These are phyloP conservation scores for Tipula confusa DNA, from an alignment of 2,888 invertebrate genomes.

Conservation along the genomic window DNA sequence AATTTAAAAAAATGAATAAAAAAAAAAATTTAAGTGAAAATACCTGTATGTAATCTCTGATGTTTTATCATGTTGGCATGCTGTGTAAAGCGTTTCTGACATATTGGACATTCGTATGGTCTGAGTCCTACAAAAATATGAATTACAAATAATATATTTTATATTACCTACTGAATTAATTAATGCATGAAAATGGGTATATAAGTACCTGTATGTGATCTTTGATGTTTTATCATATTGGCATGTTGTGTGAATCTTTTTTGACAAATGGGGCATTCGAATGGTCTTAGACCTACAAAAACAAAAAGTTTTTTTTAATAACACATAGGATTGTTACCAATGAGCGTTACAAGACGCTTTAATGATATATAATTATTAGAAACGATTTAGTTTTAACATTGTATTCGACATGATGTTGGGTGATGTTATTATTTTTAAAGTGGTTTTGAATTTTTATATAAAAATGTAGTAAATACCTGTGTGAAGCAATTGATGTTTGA, in stretches of 20 bases:
- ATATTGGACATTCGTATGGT: conserved; percentile 35
- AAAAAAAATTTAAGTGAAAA: neutral
- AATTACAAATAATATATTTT: conserved; percentile 3
- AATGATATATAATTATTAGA: neutral
- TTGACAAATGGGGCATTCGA: conserved; percentile 34
- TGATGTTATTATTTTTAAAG: neutral
- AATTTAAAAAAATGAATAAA: too few species aligned
- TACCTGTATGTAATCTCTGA: conserved; percentile 35
- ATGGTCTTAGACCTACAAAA: conserved; percentile 34
- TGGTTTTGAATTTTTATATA: neutral
- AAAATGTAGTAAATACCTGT: conserved; percentile 33
- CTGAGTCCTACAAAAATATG: conserved; percentile 33
- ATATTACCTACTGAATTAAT: neutral
- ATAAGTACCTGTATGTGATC: conserved; percentile 33
- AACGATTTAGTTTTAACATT: conserved; percentile 25
- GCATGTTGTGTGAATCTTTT: conserved; percentile 35
- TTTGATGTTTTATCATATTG: conserved; percentile 36
- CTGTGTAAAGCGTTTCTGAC: conserved; percentile 35
- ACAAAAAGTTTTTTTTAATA: neutral
- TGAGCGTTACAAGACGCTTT: neutral
- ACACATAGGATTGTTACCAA: neutral
- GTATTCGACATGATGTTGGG: conserved; percentile 20
- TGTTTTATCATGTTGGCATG: conserved; percentile 35
- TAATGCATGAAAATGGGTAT: neutral
- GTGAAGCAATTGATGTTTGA: conserved; percentile 35